Conservation (phyloP, 2,888 invertebrate species). For the Aethes cnicana region DNA sequence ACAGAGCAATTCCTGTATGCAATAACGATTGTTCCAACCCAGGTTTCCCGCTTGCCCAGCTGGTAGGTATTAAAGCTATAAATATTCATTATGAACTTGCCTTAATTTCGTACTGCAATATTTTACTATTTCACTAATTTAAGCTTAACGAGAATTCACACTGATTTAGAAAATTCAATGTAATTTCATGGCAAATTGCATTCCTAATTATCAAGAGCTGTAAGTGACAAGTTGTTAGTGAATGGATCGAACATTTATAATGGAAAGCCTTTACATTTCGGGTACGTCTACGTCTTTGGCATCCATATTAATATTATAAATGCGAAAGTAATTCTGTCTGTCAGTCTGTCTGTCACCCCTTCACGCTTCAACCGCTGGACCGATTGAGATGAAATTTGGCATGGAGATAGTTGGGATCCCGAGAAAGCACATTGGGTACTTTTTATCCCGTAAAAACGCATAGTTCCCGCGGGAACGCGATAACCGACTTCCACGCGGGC, state of each 20-base stretch:
- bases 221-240: slow-evolving; percentile 22
- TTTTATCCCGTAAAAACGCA: too few species aligned
- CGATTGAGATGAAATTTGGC: too few species aligned
- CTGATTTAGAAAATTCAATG: slow-evolving; percentile 39
- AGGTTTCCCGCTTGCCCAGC: slow-evolving; percentile 59
- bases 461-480: too few species aligned
- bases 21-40: slow-evolving; percentile 58
- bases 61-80: slow-evolving; percentile 77
- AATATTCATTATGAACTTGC: slow-evolving; percentile 80
- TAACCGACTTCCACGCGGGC: too few species aligned
- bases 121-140: slow-evolving; percentile 75
- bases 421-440: too few species aligned
- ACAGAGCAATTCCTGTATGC: slow-evolving; percentile 64
- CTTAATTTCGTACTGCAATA: slow-evolving; percentile 73
- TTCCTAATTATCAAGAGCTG: slow-evolving; percentile 24
- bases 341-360: too few species aligned
- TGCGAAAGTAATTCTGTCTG: too few species aligned
- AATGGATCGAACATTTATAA: slow-evolving; percentile 8
- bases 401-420: too few species aligned
- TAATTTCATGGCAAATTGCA: slow-evolving; percentile 27
- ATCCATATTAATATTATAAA: too few species aligned
- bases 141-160: slow-evolving; percentile 56
- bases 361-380: too few species aligned
- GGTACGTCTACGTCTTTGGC: too few species aligned
- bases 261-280: slow-evolving; percentile 4